phyloP scores from a whole-genome alignment of 2,113 vertebrate genomes.

The Strigops habroptila region DNA sequence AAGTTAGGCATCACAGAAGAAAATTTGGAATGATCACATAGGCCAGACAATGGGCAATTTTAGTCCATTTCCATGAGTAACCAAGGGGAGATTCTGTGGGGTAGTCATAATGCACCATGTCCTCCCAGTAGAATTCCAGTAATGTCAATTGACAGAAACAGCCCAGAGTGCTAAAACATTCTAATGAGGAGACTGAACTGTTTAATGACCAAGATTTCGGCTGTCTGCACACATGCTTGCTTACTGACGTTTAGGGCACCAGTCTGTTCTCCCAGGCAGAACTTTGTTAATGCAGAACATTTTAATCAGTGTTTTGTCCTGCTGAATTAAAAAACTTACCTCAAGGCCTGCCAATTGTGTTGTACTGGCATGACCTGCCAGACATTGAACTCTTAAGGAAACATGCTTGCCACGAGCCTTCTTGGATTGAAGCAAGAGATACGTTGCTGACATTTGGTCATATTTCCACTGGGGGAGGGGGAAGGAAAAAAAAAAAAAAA shows the following conservation, averaged over 20 bases:
- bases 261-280: neutral
- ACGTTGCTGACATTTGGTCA: conserved; percentile 87
- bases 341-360: conserved; percentile 49
- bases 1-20: neutral
- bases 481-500: neutral
- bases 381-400: conserved; percentile 63
- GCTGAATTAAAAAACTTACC: conserved; percentile 62
- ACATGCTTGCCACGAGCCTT: conserved; percentile 84
- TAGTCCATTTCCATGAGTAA: neutral
- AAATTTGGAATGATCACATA: neutral
- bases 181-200: neutral
- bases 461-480: conserved; percentile 81
- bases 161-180: neutral
- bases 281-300: neutral
- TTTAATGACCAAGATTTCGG: neutral
- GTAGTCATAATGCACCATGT: neutral
- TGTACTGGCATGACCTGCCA: neutral
- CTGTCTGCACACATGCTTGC: neutral
- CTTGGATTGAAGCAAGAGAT: conserved; percentile 88
- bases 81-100: fast-evolving
- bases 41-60: neutral
- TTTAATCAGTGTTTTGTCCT: neutral
- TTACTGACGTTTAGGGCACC: neutral
- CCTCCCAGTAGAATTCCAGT: neutral
- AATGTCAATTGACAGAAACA: neutral